Percentiles rank a stretch among this genome's conserved stretches.
These are phyloP conservation scores for Rhabdomys pumilio DNA, from an alignment of 2,797 vertebrate genomes.

Conservation along the genomic window DNA sequence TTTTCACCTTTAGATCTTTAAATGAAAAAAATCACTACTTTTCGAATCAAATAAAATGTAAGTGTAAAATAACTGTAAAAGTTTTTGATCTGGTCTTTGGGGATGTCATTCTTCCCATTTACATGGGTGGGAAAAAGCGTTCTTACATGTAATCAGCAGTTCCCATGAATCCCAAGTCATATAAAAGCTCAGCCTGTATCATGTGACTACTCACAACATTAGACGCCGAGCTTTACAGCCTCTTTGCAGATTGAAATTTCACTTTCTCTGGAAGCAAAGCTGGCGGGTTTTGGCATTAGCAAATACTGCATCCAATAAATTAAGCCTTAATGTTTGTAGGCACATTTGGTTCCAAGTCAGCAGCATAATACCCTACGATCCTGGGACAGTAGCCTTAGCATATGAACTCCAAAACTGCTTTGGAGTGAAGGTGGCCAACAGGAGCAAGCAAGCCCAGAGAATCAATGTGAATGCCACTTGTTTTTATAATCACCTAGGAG, in stretches of 20 bases:
- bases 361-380: not conserved
- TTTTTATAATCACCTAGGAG: not conserved
- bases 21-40: slow-evolving; percentile 46
- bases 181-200: not conserved
- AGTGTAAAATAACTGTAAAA: slow-evolving; percentile 3
- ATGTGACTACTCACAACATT: not conserved
- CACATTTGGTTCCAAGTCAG: slow-evolving; percentile 2
- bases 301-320: slow-evolving; percentile 24
- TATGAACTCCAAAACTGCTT: not conserved
- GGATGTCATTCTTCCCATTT: not conserved
- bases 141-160: not conserved
- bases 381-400: not conserved
- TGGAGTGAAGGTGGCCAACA: not conserved
- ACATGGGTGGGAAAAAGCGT: not conserved
- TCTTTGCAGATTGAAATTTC: slow-evolving; percentile 40
- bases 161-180: not conserved
- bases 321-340: slow-evolving; percentile 46
- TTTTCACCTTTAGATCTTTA: slow-evolving; percentile 67
- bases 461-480: not conserved
- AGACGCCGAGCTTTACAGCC: not conserved
- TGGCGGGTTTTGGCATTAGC: slow-evolving; percentile 5
- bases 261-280: slow-evolving; percentile 18
- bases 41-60: slow-evolving; percentile 12
- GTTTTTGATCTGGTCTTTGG: slow-evolving; percentile 46
- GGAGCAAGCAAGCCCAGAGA: not conserved